These are phyloP conservation scores for Bergia puertoricense DNA, from an alignment of 92 coral and sea anemone species.

Conservation along the genomic window DNA sequence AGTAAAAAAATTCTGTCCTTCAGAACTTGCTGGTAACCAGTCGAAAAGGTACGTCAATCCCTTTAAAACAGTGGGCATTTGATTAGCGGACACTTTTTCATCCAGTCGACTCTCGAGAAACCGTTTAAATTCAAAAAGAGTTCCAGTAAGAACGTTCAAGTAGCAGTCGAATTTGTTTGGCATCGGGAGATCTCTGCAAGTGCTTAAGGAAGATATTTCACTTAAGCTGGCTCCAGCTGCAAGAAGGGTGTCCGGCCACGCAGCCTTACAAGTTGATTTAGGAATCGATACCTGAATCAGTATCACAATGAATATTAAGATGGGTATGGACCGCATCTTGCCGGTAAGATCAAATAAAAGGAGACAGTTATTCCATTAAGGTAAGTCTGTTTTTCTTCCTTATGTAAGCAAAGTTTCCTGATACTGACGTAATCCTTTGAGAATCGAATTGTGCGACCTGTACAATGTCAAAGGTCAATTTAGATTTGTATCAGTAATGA, in stretches of 20 bases:
- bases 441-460: not conserved
- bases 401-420: not conserved
- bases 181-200: not conserved
- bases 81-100: constrained; percentile 3
- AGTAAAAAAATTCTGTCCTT: not conserved
- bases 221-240: not conserved
- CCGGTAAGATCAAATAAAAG: not conserved
- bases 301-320: not conserved
- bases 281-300: not conserved
- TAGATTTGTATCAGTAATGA: too few species aligned
- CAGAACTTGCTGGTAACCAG: not conserved
- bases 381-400: not conserved
- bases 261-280: not conserved
- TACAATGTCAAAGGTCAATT: not conserved
- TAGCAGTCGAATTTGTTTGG: constrained; percentile 24
- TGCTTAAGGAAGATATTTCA: not conserved
- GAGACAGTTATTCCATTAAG: not conserved
- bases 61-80: not conserved
- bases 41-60: not conserved
- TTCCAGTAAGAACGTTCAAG: constrained; percentile 1
- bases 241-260: not conserved
- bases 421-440: not conserved
- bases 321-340: not conserved
- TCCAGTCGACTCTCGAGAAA: constrained; percentile 30
- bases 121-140: constrained; percentile 23